These are phyloP conservation scores for Muraenolepis orangiensis DNA, from an alignment of 2,797 vertebrate genomes.

Conservation along the genomic window DNA sequence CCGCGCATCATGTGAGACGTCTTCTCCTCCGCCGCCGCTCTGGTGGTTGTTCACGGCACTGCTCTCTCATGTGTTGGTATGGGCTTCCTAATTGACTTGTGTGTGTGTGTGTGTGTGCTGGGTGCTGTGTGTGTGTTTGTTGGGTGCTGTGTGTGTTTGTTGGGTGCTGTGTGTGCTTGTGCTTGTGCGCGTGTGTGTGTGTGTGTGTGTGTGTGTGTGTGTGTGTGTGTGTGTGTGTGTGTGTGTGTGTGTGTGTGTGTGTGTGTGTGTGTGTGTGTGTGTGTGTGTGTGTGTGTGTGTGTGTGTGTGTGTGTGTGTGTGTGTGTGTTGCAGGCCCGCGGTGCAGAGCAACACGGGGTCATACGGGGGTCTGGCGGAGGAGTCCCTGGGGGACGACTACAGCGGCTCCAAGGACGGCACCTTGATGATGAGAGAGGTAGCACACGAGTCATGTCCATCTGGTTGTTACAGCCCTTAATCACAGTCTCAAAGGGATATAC, in stretches of 20 bases:
- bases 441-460: too few species aligned
- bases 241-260: conserved; percentile 1
- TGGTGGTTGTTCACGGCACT: background rate
- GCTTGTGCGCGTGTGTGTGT: conserved; percentile 18
- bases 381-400: conserved; percentile 80
- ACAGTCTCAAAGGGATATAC: too few species aligned
- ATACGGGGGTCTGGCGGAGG: conserved; percentile 81
- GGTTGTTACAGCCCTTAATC: too few species aligned
- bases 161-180: background rate
- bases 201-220: conserved; percentile 20
- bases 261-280: background rate
- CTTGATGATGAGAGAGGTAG: conserved; percentile 92
- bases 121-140: conserved; percentile 7
- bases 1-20: conserved; percentile 91
- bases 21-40: background rate
- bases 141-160: conserved; percentile 1
- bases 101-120: background rate
- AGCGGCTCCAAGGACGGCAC: conserved; percentile 91
- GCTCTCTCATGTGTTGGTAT: background rate
- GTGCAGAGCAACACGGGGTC: conserved; percentile 79
- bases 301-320: conserved; percentile 20
- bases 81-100: background rate
- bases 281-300: conserved; percentile 15
- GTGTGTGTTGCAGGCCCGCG: conserved; percentile 76
- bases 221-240: conserved; percentile 3